Conservation (phyloP, 1,140 invertebrate species). For the Achatina immaculata region DNA sequence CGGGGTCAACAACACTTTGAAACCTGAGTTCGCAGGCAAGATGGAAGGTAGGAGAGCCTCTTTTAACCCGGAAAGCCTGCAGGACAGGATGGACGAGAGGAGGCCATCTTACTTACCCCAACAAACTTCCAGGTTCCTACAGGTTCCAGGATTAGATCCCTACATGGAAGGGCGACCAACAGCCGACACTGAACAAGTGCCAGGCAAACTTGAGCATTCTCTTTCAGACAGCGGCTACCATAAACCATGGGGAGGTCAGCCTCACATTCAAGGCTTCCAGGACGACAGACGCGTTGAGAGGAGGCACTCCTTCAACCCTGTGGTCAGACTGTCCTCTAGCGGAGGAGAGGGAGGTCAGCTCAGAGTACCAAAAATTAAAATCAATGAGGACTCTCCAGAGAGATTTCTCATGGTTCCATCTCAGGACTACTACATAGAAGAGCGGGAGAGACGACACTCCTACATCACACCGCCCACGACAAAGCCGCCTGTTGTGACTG, state of each 20-base stretch:
- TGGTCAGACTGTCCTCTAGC: not conserved
- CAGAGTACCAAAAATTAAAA: conserved; percentile 19
- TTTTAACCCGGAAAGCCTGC: conserved; percentile 23
- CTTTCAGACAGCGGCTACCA: not conserved
- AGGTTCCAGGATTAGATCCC: conserved; percentile 32
- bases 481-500: not conserved
- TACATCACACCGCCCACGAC: not conserved
- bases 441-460: conserved; percentile 23
- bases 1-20: conserved; percentile 22
- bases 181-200: too few species aligned
- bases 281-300: conserved; percentile 23
- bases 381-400: conserved; percentile 8
- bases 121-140: conserved; percentile 19
- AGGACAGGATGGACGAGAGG: not conserved
- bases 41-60: conserved; percentile 17
- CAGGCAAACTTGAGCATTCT: not conserved
- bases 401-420: conserved; percentile 15
- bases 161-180: conserved; percentile 19
- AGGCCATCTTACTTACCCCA: not conserved
- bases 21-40: conserved; percentile 22
- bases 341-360: not conserved
- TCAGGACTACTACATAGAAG: conserved; percentile 21
- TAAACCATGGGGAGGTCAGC: not conserved
- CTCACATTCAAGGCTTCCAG: conserved; percentile 5
- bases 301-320: conserved; percentile 33